phyloP scores from a whole-genome alignment of 2,888 invertebrate species.

The Prosapia bicincta region DNA sequence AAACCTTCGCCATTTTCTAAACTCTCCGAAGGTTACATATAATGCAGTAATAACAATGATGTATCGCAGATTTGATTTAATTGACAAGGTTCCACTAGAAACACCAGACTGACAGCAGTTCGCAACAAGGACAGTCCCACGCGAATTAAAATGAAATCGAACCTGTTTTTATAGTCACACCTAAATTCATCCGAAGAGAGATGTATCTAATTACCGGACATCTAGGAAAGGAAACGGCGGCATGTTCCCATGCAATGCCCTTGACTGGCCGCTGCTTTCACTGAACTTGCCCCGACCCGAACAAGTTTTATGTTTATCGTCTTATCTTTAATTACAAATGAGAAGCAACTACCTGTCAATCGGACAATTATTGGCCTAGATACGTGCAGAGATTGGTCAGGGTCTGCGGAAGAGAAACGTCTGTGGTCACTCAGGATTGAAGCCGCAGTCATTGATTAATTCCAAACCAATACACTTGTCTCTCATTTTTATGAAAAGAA shows the following conservation, averaged over 20 bases:
- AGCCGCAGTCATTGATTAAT: no score
- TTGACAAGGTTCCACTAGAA: neutral
- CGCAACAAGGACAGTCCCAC: neutral
- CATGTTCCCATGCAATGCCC: neutral
- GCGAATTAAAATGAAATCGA: neutral
- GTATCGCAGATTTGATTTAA: no score
- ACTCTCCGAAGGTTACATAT: no score
- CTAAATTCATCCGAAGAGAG: neutral
- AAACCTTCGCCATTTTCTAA: no score
- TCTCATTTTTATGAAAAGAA: no score
- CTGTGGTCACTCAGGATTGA: no score
- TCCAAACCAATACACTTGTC: no score
- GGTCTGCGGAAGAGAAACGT: neutral
- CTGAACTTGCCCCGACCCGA: neutral
- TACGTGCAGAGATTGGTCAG: neutral
- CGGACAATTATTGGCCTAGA: neutral
- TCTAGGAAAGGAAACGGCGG: neutral
- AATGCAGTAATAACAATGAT: no score
- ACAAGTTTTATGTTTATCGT: neutral
- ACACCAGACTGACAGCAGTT: neutral
- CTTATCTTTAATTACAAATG: neutral
- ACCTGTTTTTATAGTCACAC: neutral
- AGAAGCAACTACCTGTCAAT: neutral
- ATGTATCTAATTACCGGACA: neutral
- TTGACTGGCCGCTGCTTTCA: neutral